These are phyloP conservation scores for Lepus europaeus DNA, from an alignment of 2,113 vertebrate species.

Conservation along the genomic window DNA sequence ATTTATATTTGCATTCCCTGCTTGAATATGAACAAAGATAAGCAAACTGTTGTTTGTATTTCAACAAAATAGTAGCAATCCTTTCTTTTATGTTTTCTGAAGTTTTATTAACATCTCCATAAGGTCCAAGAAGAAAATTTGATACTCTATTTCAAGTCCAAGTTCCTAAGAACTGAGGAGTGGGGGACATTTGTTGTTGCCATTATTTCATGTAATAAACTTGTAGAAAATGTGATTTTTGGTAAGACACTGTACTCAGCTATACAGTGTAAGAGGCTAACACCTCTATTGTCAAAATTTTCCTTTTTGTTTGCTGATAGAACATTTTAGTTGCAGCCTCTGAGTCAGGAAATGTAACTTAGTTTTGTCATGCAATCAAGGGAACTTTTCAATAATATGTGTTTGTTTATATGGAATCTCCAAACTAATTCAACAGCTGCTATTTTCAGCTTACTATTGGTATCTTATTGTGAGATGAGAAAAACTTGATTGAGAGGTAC, in stretches of 20 bases:
- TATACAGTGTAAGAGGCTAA: background rate
- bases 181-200: background rate
- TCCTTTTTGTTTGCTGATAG: background rate
- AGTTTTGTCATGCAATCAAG: background rate
- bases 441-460: background rate
- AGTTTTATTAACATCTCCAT: background rate
- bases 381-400: background rate
- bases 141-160: background rate
- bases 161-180: background rate
- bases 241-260: background rate
- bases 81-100: background rate
- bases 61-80: background rate
- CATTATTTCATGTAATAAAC: background rate
- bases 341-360: background rate
- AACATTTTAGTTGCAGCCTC: background rate
- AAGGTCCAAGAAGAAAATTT: background rate
- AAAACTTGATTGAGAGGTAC: too few relatives aligned
- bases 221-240: background rate
- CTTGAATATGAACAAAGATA: constrained; percentile 18
- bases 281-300: background rate
- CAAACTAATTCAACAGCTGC: background rate
- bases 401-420: background rate
- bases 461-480: too few relatives aligned
- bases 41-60: background rate
- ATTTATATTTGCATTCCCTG: constrained; percentile 1